These are phyloP conservation scores for Lasioglossum calceatum DNA, from an alignment of 2,888 invertebrate species.

Conservation along the genomic window DNA sequence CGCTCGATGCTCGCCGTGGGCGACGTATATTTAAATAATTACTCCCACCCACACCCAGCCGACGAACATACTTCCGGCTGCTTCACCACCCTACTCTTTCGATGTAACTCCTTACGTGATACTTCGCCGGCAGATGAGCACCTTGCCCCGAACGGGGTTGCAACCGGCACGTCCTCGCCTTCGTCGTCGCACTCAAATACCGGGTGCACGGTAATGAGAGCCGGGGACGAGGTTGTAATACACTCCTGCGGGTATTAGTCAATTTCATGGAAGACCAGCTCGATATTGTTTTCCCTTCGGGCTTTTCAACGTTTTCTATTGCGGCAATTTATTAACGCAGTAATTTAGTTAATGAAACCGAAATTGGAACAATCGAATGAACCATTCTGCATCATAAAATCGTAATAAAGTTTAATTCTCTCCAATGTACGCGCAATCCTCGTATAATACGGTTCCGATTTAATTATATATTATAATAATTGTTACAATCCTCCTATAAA, in stretches of 20 bases:
- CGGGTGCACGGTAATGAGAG: constrained; percentile 21
- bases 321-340: neutral
- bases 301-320: neutral
- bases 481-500: too few relatives aligned
- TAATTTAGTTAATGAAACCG: too few relatives aligned
- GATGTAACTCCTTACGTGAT: constrained; percentile 59
- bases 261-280: neutral
- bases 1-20: constrained; percentile 65
- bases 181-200: constrained; percentile 61
- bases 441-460: too few relatives aligned
- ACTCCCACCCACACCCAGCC: constrained; percentile 38
- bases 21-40: constrained; percentile 76
- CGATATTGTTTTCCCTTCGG: neutral
- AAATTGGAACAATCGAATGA: too few relatives aligned
- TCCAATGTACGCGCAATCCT: too few relatives aligned
- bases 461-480: too few relatives aligned
- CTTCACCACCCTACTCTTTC: constrained; percentile 33
- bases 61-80: constrained; percentile 36
- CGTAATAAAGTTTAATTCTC: too few relatives aligned
- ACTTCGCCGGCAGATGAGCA: constrained; percentile 36
- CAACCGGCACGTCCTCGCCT: constrained; percentile 21
- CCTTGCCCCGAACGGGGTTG: constrained; percentile 9
- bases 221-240: constrained; percentile 18
- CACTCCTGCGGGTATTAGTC: constrained; percentile 12
- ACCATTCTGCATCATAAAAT: too few relatives aligned